Percentiles rank a stretch among this genome's conserved stretches.
phyloP scores from a whole-genome alignment of 2,888 invertebrate species.

The Phengaris alcon region DNA sequence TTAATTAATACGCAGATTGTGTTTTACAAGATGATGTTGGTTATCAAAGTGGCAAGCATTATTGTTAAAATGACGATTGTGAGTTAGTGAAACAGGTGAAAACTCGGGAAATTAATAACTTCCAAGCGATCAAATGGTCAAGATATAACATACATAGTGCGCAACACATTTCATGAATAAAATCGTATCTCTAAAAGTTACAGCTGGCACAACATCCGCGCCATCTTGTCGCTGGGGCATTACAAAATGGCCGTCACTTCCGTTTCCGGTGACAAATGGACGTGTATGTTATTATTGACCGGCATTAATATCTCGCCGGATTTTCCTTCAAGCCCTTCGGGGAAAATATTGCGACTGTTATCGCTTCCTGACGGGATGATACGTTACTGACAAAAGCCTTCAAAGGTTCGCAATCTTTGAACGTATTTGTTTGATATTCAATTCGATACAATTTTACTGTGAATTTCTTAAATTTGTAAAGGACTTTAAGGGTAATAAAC shows the following conservation, averaged over 20 bases:
- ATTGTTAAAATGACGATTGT: no score
- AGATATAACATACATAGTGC: not conserved
- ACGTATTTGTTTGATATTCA: no score
- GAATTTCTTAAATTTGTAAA: no score
- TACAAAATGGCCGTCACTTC: constrained; percentile 24
- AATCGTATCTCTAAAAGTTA: not conserved
- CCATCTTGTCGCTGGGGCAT: not conserved
- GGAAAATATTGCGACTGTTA: constrained; percentile 3
- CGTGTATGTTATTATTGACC: constrained; percentile 16
- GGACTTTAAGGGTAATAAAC: no score
- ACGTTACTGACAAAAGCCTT: not conserved
- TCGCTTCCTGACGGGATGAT: not conserved
- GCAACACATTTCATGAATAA: not conserved
- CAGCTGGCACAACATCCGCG: not conserved
- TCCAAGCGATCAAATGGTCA: no score
- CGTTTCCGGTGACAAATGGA: constrained; percentile 28
- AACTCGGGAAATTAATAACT: no score
- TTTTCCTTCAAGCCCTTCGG: constrained; percentile 1
- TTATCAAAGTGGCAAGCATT: no score
- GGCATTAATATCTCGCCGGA: constrained; percentile 2
- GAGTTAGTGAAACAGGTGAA: no score
- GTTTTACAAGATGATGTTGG: no score
- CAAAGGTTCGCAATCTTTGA: no score
- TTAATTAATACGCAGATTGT: no score
- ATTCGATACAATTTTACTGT: no score